Evolutionary conservation across 2,113 vertebrate species (phyloP), one percentile per base, ranked within the genome.

Genomic region (Campylomormyrus numenius): DNA sequence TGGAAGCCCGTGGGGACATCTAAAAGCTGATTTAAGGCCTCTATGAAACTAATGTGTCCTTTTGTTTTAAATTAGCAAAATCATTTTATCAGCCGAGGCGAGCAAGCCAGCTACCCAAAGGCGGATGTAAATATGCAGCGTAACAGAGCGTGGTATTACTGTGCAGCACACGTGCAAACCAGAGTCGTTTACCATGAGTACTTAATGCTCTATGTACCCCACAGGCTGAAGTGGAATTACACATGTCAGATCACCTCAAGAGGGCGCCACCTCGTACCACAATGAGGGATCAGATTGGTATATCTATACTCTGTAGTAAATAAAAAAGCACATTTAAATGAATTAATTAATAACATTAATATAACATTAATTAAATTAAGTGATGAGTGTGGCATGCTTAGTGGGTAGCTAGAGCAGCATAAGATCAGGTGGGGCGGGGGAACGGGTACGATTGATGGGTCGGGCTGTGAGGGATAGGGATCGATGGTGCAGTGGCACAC

Each of bases 31-130:
- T 80, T 80, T 80, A 42, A 80, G 74, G 35, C 31, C 74, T 80
- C 74, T 7, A 42, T 80, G 19, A 80, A 80, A 80, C 35, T 80
- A 80, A 80, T 80, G 74, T 19, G n/a, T 80, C 74, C 74, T 80
- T 80, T 80, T 80, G 74, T 80, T 80, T 80, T 39, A 42, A 80
- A 80, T 80, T 80, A 80, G 74, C 35, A 7, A 80, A 80, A 80
- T 80, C 35, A 80, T 80, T 80, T 80, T 42, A 80, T 80, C 74
- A 42, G 35, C 74, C 35, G 0, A 42, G 35, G 35, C 5, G 15
- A 17, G 74, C 19, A 80, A 39, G 74, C 35, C 74, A 80, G 74
- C 35, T 7, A 80, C 31, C 74, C 35, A 27, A 42, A 80, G 74
- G 74, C 74, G 1, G 74, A 80, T 80, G 35, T 80, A 80, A 80